A percentile compares a stretch with the other conserved stretches of the same genome.
phyloP scores from a whole-genome alignment of 2,888 invertebrate genomes.

The Chaetoderma sp. region DNA sequence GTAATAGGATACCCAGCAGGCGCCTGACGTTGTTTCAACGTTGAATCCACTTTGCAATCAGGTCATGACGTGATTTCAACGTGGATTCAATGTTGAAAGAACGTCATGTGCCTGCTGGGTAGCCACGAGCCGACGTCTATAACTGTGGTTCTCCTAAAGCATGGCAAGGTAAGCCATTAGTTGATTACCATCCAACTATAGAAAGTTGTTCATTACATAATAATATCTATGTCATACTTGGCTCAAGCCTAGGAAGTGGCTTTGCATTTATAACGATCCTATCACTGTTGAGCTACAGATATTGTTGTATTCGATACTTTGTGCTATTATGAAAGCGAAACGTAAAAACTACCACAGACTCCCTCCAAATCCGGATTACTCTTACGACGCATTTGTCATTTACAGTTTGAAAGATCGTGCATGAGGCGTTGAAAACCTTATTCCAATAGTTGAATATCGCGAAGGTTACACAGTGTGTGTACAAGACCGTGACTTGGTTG shows the following conservation, averaged over 20 bases:
- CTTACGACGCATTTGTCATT: background rate
- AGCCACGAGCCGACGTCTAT: no score
- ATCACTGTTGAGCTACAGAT: constrained; percentile 68
- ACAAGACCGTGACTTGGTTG: constrained; percentile 80
- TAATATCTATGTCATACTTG: constrained; percentile 4
- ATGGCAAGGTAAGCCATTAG: background rate
- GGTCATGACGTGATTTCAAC: no score
- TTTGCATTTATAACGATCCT: constrained; percentile 29
- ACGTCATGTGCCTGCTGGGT: no score
- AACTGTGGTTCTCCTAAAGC: background rate
- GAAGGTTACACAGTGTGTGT: background rate
- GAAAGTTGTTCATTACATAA: constrained; percentile 1
- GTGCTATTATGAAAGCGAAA: no score
- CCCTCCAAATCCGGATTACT: constrained; percentile 71
- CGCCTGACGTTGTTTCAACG: no score
- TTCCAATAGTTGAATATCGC: background rate
- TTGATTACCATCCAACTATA: constrained; percentile 1
- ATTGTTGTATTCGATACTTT: constrained; percentile 75
- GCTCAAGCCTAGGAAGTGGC: background rate
- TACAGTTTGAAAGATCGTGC: background rate
- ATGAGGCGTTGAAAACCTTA: background rate
- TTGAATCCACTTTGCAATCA: no score
- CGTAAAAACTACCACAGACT: no score
- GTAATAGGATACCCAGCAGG: no score
- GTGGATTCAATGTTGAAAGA: no score